These are phyloP conservation scores for Carassius carassius DNA, from an alignment of 2,113 vertebrate species.

Conservation along the genomic window DNA sequence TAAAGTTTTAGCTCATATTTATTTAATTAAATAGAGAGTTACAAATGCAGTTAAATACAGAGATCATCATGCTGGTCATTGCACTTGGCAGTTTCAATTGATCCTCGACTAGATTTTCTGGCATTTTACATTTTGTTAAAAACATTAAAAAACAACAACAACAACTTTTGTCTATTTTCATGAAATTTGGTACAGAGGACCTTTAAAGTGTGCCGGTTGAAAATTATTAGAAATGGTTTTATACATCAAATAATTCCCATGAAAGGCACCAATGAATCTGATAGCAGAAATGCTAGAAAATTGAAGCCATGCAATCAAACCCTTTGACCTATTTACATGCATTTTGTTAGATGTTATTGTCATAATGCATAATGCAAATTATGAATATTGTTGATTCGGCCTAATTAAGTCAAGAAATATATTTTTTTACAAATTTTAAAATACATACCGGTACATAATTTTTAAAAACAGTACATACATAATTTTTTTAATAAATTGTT, in stretches of 20 bases:
- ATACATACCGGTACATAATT: too few species aligned
- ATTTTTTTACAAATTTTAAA: too few species aligned
- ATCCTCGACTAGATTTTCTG: too few species aligned
- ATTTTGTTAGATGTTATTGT: neutral
- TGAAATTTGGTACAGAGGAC: neutral
- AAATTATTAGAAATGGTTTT: neutral
- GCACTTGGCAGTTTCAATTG: neutral
- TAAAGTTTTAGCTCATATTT: neutral
- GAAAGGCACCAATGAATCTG: neutral
- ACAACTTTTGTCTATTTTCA: neutral
- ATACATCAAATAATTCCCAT: neutral
- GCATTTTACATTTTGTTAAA: neutral
- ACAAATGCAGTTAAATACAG: neutral
- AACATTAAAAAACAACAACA: neutral
- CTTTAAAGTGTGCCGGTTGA: neutral
- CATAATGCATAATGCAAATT: too few species aligned
- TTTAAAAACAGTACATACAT: too few species aligned
- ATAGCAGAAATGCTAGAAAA: neutral
- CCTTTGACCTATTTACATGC: neutral
- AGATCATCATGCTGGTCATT: neutral
- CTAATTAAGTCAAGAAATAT: too few species aligned
- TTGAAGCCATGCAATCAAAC: neutral
- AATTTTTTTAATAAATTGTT: too few species aligned
- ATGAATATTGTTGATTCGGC: neutral
- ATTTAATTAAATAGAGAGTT: neutral